Base-by-base conservation (phyloP, 2,113 vertebrate species). In the Neogale vison region DNA sequence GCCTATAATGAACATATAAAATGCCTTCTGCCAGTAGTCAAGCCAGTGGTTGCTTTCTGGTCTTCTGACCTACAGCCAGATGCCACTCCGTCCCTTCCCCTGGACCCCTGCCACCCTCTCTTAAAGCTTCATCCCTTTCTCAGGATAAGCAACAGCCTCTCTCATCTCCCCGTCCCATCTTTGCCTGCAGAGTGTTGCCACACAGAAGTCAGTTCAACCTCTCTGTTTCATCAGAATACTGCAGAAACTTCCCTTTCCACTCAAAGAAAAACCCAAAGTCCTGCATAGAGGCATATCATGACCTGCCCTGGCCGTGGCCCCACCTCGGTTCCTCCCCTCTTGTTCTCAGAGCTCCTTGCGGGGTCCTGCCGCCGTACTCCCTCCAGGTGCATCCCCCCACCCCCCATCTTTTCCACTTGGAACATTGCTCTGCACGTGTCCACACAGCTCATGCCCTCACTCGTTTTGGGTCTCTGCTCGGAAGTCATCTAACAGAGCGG, bases 241-340 rank as follows among this genome's bases (percentile, higher is more conserved):
- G 31, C 47, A 13, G 10, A 21, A 9, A 4, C 47, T 31, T 65
- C 34, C 31, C 8, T 67, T 88, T 12, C 42, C 18, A 20, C 20
- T 31, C 20, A 15, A 24, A 52, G 31, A 1, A 24, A 55, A n/a
- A 20, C 20, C n/a, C 20, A 4, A 45, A 36, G 23, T 69, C 50
- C 34, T 26, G 13, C 9, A 1, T 3, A 9, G 17, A 50, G 7
- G 39, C 36, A 34, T 17, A 39, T 1, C 0, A 0, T 11, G 39
- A 57, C 39, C 47, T 42, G 39, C 45, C 0, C 72, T 10, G 0
- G 1, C 1, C 1, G 7, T 18, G 45, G 31, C 42, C 71, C 52
- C 14, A 3, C 65, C 29, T 4, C 2, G 1, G 18, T 11, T 18
- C 4, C 14, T 24, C 31, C 31, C 4, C 36, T 26, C 34, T 23